phyloP scores from a whole-genome alignment of 2,888 invertebrate genomes.

The Kuschelorhynchus macadamiae region DNA sequence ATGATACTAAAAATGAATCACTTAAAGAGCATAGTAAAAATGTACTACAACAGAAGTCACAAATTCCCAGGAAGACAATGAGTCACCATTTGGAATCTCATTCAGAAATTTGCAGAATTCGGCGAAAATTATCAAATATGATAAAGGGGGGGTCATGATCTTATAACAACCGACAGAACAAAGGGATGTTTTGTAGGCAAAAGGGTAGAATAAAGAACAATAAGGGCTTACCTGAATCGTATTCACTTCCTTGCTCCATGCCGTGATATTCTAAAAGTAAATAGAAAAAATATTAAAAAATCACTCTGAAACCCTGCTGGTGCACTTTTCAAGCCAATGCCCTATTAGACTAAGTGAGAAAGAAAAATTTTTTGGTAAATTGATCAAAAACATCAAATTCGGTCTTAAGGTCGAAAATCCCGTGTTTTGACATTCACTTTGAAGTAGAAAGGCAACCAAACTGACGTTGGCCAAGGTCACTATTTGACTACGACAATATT shows the following conservation, averaged over 20 bases:
- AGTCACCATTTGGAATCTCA: slow-evolving; percentile 60
- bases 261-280: slow-evolving; percentile 82
- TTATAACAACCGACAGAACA: slow-evolving; percentile 22
- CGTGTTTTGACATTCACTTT: slow-evolving; percentile 56
- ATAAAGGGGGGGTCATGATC: slow-evolving; percentile 12
- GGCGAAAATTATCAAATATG: background rate
- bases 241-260: slow-evolving; percentile 86
- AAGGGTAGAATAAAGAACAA: slow-evolving; percentile 16
- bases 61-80: slow-evolving; percentile 60
- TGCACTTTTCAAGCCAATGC: slow-evolving; percentile 13
- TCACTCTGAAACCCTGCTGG: background rate
- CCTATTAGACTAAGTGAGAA: slow-evolving; percentile 22
- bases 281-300: slow-evolving; percentile 31
- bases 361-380: slow-evolving; percentile 53
- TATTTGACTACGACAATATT: slow-evolving; percentile 67
- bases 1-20: slow-evolving; percentile 61
- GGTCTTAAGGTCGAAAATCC: slow-evolving; percentile 58
- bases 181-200: slow-evolving; percentile 32
- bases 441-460: slow-evolving; percentile 64
- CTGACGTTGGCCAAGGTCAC: slow-evolving; percentile 68
- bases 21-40: slow-evolving; percentile 59
- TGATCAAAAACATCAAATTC: slow-evolving; percentile 58
- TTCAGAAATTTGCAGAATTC: slow-evolving; percentile 55
- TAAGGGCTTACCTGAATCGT: slow-evolving; percentile 79
- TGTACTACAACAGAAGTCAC: slow-evolving; percentile 55